Base-by-base conservation (phyloP, 2,888 invertebrate species). In the Thelaira solivaga region DNA sequence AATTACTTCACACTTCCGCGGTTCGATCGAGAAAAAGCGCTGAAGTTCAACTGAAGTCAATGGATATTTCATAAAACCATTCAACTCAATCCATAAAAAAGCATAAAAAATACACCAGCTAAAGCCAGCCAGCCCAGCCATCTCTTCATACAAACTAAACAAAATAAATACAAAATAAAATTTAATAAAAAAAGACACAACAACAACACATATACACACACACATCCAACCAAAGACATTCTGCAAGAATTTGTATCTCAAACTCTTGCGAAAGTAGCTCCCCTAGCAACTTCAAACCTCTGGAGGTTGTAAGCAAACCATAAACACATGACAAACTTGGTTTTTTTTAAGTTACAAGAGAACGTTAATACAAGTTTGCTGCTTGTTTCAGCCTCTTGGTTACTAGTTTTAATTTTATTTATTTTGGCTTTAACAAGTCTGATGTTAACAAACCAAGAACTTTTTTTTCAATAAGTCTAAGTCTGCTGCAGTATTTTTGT, bases 11-110 rank as follows among this genome's bases (percentile, higher is more conserved):
- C 74, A 78, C 78, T 78, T 69, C 71, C 81, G 82, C 82, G 81
- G 82, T 81, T 84, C 84, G 84, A 84, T 85, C 85, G 83, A 83
- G 84, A 84, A 84, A 85, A 85, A 85, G 84, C 83, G 85, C 84
- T 85, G 84, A 85, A 85, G 83, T 85, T 84, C 82, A 83, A 85
- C 85, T 85, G 85, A 85, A 78, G 83, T 81, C 81, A 81, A 80
- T 82, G 76, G 80, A 73, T 79, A 80, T 76, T 81, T 78, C 76
- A 77, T 80, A 81, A 80, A 82, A 77, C 81, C 81, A 80, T 80
- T 78, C 77, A 79, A 82, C 81, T 81, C 81, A 76, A 79, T 76
- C 77, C 72, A 67, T 77, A 72, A 73, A 39, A 79, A 80, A 76
- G 73, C 75, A 74, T 49, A 75, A 16, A 73, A 65, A 68, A 76